phyloP scores from a whole-genome alignment of 2,888 invertebrate genomes.

The Drosophila meridiana region DNA sequence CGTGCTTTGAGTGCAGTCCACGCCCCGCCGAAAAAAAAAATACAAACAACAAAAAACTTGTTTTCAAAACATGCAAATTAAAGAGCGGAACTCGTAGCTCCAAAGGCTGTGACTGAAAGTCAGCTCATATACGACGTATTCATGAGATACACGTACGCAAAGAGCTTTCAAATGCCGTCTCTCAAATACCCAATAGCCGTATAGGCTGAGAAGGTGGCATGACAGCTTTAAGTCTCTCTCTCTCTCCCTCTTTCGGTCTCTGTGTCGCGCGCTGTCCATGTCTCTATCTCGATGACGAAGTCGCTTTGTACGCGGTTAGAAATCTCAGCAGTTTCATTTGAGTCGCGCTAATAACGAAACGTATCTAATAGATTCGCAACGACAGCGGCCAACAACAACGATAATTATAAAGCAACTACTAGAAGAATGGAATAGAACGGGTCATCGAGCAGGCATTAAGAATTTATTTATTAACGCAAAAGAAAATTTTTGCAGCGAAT shows the following conservation, averaged over 20 bases:
- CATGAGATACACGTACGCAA: conserved; percentile 59
- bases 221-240: conserved; percentile 50
- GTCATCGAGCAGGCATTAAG: conserved; percentile 35
- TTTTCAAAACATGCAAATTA: conserved; percentile 76
- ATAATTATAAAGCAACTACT: conserved; percentile 12
- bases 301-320: conserved; percentile 58
- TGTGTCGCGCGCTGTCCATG: neutral
- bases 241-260: neutral
- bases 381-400: conserved; percentile 36
- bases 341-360: conserved; percentile 83
- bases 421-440: conserved; percentile 31
- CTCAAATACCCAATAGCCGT: conserved; percentile 72
- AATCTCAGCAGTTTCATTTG: conserved; percentile 83
- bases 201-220: conserved; percentile 46
- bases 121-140: conserved; percentile 46
- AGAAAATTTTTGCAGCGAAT: conserved; percentile 29
- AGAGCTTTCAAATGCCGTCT: conserved; percentile 62
- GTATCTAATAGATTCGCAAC: conserved; percentile 82
- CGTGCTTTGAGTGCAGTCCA: conserved; percentile 48
- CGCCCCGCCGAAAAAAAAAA: conserved; percentile 54
- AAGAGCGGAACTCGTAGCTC: conserved; percentile 43
- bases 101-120: conserved; percentile 41
- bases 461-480: conserved; percentile 14
- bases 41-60: conserved; percentile 39
- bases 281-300: conserved; percentile 41